Evolutionary conservation across 2,113 vertebrate genomes (phyloP).

Genomic region (Isurus oxyrinchus): DNA sequence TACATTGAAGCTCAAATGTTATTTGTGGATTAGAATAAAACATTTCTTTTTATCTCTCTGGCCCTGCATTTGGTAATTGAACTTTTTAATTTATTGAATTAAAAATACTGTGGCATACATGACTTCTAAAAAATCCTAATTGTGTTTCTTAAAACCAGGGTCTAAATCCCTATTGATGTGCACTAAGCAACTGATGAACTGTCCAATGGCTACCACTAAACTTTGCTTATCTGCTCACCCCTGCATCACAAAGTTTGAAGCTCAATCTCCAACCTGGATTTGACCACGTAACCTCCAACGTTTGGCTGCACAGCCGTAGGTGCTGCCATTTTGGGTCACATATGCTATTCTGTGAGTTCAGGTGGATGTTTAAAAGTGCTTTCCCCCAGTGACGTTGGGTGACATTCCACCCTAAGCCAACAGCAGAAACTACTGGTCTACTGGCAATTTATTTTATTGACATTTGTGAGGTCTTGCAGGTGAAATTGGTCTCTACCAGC

Average conservation of each 20-base stretch:
- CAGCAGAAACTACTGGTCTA: background rate
- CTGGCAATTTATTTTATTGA: background rate
- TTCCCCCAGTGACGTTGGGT: background rate
- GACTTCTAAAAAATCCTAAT: background rate
- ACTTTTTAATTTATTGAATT: background rate
- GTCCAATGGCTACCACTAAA: background rate
- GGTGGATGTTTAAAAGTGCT: background rate
- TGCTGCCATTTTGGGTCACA: background rate
- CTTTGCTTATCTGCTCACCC: background rate
- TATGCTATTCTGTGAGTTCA: background rate
- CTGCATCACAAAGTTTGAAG: background rate
- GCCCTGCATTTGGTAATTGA: background rate
- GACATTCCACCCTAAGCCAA: background rate
- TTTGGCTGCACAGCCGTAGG: background rate
- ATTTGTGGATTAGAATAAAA: slow-evolving; percentile 4
- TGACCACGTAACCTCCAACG: background rate
- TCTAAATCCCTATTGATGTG: background rate
- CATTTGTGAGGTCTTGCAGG: background rate
- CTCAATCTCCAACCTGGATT: background rate
- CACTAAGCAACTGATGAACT: background rate
- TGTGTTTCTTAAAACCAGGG: background rate
- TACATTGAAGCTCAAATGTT: background rate
- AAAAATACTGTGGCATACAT: background rate
- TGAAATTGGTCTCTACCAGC: too few relatives aligned
- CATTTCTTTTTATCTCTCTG: background rate